A percentile compares a stretch with the other conserved stretches of the same genome.
These are phyloP conservation scores for Procambarus clarkii DNA, from an alignment of 1,140 invertebrate species.

Conservation along the genomic window DNA sequence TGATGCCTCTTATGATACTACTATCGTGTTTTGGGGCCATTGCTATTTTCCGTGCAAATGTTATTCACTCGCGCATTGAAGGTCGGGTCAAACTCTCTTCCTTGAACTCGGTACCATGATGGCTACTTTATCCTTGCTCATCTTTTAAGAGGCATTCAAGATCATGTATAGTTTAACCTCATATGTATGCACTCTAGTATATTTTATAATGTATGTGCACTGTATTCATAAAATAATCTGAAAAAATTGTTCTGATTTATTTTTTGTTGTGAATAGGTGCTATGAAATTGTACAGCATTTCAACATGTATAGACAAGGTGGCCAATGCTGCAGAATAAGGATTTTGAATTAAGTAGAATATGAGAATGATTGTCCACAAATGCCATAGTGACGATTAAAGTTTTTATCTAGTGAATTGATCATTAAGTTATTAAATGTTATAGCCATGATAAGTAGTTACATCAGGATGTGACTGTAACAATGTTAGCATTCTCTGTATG, in stretches of 20 bases:
- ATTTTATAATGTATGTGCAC: too few relatives aligned
- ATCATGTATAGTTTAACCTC: background rate
- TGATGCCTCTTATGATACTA: slow-evolving; percentile 78
- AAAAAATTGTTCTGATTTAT: too few relatives aligned
- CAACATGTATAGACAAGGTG: too few relatives aligned
- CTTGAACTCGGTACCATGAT: background rate
- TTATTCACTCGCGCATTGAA: slow-evolving; percentile 13
- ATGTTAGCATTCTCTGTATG: background rate
- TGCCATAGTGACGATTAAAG: too few relatives aligned
- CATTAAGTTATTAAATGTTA: background rate
- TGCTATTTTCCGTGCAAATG: slow-evolving; percentile 43
- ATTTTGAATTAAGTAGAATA: too few relatives aligned
- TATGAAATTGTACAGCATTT: too few relatives aligned
- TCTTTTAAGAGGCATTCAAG: background rate
- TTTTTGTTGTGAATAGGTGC: too few relatives aligned
- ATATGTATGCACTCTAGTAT: background rate
- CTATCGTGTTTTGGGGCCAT: slow-evolving; percentile 46
- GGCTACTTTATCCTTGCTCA: background rate
- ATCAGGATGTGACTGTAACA: background rate
- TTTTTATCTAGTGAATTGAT: too few relatives aligned
- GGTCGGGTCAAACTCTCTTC: slow-evolving; percentile 11
- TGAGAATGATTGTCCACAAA: too few relatives aligned
- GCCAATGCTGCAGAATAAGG: too few relatives aligned
- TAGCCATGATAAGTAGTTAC: background rate
- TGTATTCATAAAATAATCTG: too few relatives aligned